A percentile compares a stretch with the other conserved stretches of the same genome.
These are phyloP conservation scores for Sericinus montela DNA, from an alignment of 2,888 invertebrate species.

Conservation along the genomic window DNA sequence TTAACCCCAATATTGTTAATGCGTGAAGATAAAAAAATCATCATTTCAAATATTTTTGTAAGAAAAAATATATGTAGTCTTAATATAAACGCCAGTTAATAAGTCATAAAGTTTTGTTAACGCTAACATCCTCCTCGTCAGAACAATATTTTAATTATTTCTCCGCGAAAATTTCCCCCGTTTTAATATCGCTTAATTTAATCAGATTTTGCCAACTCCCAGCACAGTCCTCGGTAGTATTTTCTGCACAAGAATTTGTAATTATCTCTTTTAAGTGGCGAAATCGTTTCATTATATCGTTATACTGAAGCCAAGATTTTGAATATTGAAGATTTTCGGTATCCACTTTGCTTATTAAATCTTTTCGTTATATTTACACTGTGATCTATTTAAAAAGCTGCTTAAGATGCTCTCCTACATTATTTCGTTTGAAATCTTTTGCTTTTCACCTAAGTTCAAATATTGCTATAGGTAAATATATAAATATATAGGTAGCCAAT, in stretches of 20 bases:
- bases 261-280: conserved; percentile 34
- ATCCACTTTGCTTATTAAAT: neutral
- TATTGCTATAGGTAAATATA: too few species aligned
- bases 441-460: too few species aligned
- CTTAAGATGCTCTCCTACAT: too few species aligned
- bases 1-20: too few species aligned
- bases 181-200: conserved; percentile 71
- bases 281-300: conserved; percentile 16
- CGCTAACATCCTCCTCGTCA: conserved; percentile 31
- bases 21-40: too few species aligned
- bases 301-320: neutral
- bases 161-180: conserved; percentile 56
- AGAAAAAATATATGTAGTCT: neutral
- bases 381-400: too few species aligned
- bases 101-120: conserved; percentile 9
- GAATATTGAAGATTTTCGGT: neutral
- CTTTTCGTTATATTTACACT: too few species aligned
- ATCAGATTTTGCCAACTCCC: conserved; percentile 63
- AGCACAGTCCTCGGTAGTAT: conserved; percentile 49
- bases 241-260: conserved; percentile 57
- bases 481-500: too few species aligned
- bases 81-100: neutral
- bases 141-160: conserved; percentile 70
- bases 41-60: too few species aligned
- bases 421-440: too few species aligned